These are phyloP conservation scores for Seira ritae DNA, from an alignment of 2,888 invertebrate species.

Conservation along the genomic window DNA sequence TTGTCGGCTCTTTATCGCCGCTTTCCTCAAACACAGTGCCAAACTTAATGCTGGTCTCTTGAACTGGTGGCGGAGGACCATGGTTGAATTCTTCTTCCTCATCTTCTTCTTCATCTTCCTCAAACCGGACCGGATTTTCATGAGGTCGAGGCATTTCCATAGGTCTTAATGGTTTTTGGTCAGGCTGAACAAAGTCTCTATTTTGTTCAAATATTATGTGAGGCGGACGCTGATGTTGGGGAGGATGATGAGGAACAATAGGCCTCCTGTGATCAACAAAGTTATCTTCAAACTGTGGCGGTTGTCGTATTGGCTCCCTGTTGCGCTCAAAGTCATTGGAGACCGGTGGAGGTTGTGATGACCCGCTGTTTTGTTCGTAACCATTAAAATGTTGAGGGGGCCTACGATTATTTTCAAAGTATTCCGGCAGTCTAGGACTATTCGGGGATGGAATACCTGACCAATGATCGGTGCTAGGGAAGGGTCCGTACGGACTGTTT, in stretches of 20 bases:
- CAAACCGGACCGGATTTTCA: neutral
- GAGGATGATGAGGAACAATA: neutral
- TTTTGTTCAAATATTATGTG: neutral
- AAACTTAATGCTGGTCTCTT: constrained; percentile 20
- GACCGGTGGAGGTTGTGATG: neutral
- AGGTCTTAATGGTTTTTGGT: neutral
- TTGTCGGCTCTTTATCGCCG: neutral
- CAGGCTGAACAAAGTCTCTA: neutral
- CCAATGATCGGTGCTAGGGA: constrained; percentile 58
- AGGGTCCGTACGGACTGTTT: constrained; percentile 48
- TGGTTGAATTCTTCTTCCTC: neutral
- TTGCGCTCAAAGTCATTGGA: neutral
- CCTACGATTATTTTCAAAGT: constrained; percentile 18
- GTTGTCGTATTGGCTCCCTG: no score
- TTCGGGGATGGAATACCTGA: constrained; percentile 51
- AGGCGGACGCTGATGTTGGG: neutral
- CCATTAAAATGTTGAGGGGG: neutral
- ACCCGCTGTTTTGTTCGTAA: neutral
- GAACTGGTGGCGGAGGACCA: neutral
- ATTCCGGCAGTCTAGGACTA: constrained; percentile 45
- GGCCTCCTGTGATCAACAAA: no score
- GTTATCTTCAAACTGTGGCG: no score
- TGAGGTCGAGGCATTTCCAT: neutral
- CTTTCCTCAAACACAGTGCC: constrained; percentile 30
- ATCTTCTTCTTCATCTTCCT: constrained; percentile 3